Evolutionary conservation across 1,140 invertebrate species (phyloP), one percentile per base, ranked within the genome.

Genomic region (Psix sp.): DNA sequence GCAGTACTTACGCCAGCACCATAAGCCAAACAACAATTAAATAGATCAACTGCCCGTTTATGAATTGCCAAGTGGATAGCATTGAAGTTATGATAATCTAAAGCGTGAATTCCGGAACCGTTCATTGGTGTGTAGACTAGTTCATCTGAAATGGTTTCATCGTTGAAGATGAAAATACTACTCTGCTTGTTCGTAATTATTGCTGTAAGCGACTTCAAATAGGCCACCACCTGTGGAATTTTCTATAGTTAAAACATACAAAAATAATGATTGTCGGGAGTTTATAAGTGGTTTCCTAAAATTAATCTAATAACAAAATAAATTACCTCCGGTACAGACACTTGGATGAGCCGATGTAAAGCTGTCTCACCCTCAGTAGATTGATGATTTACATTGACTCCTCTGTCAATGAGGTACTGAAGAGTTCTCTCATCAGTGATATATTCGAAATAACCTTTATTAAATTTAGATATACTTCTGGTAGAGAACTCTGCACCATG

Each of bases 51-150:
- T 0, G 65, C 52, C 0, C 63, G 42, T n/a, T 67, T 67, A 4
- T 67, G 63, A 5, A 67, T 29, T 0, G 63, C 51, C 36, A 67
- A 49, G 1, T 67, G 63, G 10, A 57, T 67, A 0, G 63, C 51
- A 13, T 49, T 67, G 26, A 57, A 67, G 9, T 57, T 42, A 13
- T 57, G 45, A 1, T 13, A 13, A 10, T 42, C 52, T 1, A 39
- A 13, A 3, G 43, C 24, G 0, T 33, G 16, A 4, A 49, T 31
- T 0, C 49, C 62, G 6, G 0, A 1, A 1, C 62, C 62, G n/a
- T 0, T 20, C 1, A 35, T 9, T 0, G 24, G 14, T 13, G 49
- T n/a, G 17, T 56, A 66, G 3, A 33, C 14, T 0, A 66, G 16
- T 35, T 66, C 49, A 14, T 66, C 49, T 5, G 0, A n/a, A 5